Evolutionary conservation across 92 coral and sea anemone species (phyloP).

Genomic region (Parazoanthus atlanticus): DNA sequence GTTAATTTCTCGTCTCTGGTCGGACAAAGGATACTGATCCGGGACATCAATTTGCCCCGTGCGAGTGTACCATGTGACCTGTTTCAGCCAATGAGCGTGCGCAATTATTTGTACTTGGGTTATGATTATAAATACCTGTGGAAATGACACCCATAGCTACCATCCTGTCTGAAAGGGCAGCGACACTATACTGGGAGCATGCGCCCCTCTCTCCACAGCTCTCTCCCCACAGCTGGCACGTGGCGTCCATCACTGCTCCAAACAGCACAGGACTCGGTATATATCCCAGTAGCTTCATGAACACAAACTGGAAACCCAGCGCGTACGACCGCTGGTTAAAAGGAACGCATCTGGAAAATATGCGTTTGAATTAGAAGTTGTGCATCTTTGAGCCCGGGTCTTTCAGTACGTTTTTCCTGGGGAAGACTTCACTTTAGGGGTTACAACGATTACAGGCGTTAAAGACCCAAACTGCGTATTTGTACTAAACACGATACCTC

Average conservation of each 20-base stretch:
- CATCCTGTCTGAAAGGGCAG: not conserved
- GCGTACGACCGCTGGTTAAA: slow-evolving; percentile 57
- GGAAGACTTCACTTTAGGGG: too few relatives aligned
- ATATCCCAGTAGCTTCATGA: slow-evolving; percentile 40
- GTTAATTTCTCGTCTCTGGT: too few relatives aligned
- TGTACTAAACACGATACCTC: too few relatives aligned
- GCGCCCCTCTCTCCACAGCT: slow-evolving; percentile 28
- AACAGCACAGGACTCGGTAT: slow-evolving; percentile 43
- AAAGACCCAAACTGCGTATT: too few relatives aligned
- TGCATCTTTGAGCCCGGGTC: not conserved
- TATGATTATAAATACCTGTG: not conserved
- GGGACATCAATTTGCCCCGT: too few relatives aligned
- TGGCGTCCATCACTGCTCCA: slow-evolving; percentile 37
- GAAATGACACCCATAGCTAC: not conserved
- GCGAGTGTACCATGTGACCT: not conserved
- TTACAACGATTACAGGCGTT: too few relatives aligned
- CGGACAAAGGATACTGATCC: too few relatives aligned
- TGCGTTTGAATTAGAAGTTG: not conserved
- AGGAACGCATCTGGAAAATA: slow-evolving; percentile 52
- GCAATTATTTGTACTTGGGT: not conserved
- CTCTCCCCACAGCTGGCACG: slow-evolving; percentile 31
- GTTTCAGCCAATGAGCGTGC: not conserved
- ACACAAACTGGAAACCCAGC: slow-evolving; percentile 47
- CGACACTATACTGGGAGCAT: slow-evolving; percentile 16
- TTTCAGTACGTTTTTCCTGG: too few relatives aligned